phyloP scores from a whole-genome alignment of 2,797 vertebrate species.

The Argya squamiceps region DNA sequence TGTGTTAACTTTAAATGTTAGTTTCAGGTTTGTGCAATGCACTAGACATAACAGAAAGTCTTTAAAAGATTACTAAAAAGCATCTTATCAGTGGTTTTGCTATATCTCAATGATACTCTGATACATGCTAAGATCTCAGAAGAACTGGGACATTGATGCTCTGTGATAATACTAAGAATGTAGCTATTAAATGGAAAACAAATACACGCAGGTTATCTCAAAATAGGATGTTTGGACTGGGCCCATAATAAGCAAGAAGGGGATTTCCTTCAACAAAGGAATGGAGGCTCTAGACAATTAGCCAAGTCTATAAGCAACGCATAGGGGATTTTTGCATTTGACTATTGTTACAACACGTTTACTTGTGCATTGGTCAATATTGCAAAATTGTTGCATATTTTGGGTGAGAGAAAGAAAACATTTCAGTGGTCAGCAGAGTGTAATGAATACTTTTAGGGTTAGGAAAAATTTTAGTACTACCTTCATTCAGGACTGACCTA shows the following conservation, averaged over 20 bases:
- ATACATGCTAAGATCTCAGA: not conserved
- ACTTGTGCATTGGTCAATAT: not conserved
- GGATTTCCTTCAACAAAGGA: not conserved
- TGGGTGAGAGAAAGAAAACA: constrained; percentile 7
- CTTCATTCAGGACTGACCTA: not conserved
- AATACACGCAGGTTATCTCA: not conserved
- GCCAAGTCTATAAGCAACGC: not conserved
- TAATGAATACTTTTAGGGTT: not conserved
- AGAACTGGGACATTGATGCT: not conserved
- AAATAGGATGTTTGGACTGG: not conserved
- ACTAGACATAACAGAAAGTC: not conserved
- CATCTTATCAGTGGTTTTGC: not conserved
- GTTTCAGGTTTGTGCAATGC: not conserved
- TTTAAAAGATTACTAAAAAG: not conserved
- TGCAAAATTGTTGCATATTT: not conserved
- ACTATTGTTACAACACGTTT: not conserved
- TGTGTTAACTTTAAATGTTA: not conserved
- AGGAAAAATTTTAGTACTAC: not conserved
- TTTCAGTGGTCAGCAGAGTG: not conserved
- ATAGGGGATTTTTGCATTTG: not conserved
- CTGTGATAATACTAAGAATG: not conserved
- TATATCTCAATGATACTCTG: not conserved
- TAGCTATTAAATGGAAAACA: not conserved
- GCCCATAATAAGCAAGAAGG: not conserved
- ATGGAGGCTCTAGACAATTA: not conserved